These are phyloP conservation scores for Sarcophaga peregrina DNA, from an alignment of 1,140 invertebrate species.

Conservation along the genomic window DNA sequence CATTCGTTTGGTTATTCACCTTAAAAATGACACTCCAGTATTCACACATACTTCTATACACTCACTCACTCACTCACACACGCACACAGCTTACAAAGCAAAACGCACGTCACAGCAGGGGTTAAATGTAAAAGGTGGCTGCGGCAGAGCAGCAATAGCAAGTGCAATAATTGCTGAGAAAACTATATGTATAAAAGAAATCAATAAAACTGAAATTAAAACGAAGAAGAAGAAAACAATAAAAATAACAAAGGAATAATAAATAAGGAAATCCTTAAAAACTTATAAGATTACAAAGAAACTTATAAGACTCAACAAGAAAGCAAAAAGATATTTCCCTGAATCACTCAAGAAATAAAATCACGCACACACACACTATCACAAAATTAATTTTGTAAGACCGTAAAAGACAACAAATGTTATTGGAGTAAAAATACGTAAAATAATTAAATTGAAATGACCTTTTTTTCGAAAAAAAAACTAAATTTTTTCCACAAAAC, in stretches of 20 bases:
- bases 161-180: conserved; percentile 30
- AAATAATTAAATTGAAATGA: conserved; percentile 19
- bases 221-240: neutral
- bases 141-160: neutral
- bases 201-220: conserved; percentile 20
- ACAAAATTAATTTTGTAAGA: too few species aligned
- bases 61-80: too few species aligned
- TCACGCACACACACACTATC: neutral
- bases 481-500: neutral
- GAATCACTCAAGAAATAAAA: neutral
- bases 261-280: conserved; percentile 2
- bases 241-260: neutral
- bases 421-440: neutral
- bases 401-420: too few species aligned
- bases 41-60: neutral
- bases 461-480: neutral
- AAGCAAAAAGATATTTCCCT: neutral
- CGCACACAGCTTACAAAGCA: too few species aligned
- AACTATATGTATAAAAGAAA: neutral
- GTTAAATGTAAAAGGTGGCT: conserved; percentile 39
- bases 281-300: neutral
- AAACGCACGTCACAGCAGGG: conserved; percentile 20
- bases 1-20: conserved; percentile 18
- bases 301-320: neutral
- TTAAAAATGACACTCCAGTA: conserved; percentile 1